Evolutionary conservation across 2,113 vertebrate genomes (phyloP).

Genomic region (cattle (Bos taurus)): ARS-UCD2.0 NC_037329.1:75215501-75216000

Average conservation of each 20-base stretch:
- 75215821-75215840: neutral
- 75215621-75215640: neutral
- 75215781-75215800: neutral
- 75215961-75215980: neutral
- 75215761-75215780: neutral
- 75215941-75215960: neutral
- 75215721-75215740: neutral
- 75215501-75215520: neutral
- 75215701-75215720: neutral
- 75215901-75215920: neutral
- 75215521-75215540: neutral
- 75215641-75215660: neutral
- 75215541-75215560: neutral
- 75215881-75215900: neutral
- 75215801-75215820: constrained; percentile 8
- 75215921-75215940: neutral
- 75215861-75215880: neutral
- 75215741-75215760: neutral
- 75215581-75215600: neutral
- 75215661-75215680: neutral
- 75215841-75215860: neutral
- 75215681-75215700: neutral
- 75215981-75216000: neutral
- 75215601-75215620: neutral
- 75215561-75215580: neutral